These are phyloP conservation scores for Drosophila nigricruria DNA, from an alignment of 2,888 invertebrate genomes.

Conservation along the genomic window DNA sequence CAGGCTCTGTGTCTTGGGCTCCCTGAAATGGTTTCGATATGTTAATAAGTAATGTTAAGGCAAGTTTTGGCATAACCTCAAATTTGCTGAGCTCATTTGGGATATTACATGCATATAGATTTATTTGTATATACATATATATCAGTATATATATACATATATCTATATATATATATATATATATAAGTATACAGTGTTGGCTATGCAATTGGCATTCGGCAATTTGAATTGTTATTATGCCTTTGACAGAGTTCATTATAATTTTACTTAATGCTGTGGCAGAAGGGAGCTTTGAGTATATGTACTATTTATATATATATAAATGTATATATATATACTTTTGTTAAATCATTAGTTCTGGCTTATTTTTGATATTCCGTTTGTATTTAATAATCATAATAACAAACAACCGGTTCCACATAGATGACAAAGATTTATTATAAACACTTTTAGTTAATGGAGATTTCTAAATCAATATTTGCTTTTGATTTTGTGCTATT, in stretches of 20 bases:
- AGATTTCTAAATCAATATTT: not conserved
- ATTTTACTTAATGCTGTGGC: not conserved
- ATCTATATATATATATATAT: not conserved
- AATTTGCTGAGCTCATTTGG: constrained; percentile 59
- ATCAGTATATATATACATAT: not conserved
- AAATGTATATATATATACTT: not conserved
- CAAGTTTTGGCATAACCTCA: constrained; percentile 33
- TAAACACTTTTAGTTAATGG: not conserved
- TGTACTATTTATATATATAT: not conserved
- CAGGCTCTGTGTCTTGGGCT: not conserved
- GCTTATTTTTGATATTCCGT: not conserved
- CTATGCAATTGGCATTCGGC: constrained; percentile 30
- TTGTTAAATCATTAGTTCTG: constrained; percentile 12
- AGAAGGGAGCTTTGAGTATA: not conserved
- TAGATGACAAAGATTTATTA: constrained; percentile 3
- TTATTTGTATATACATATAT: not conserved
- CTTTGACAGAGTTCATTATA: constrained; percentile 5
- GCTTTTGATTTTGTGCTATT: too few relatives aligned
- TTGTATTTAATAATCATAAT: not conserved
- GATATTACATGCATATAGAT: constrained; percentile 23
- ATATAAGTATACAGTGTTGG: not conserved
- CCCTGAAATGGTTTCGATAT: constrained; percentile 58
- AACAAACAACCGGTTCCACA: not conserved
- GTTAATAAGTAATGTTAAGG: constrained; percentile 66
- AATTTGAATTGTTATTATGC: constrained; percentile 24